Evolutionary conservation across 2,113 vertebrate species (phyloP).

Genomic region (Gallinago jamesoni): DNA sequence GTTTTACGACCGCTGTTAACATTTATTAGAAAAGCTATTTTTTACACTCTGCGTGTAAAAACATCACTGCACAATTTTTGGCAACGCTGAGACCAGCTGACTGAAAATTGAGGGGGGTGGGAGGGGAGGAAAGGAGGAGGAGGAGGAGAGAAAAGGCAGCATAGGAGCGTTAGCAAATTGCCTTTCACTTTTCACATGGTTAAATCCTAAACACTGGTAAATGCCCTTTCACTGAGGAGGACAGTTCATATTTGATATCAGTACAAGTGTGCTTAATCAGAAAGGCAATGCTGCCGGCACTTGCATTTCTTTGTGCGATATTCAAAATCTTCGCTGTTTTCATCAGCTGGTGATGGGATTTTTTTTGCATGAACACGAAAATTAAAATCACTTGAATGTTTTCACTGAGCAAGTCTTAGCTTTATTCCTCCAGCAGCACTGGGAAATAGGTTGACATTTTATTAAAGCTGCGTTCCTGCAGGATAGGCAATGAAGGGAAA

Average conservation of each 20-base stretch:
- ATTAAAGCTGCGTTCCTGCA: neutral
- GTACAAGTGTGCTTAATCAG: neutral
- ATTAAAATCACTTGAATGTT: neutral
- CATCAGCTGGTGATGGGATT: neutral
- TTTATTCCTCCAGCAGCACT: neutral
- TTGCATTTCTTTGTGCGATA: neutral
- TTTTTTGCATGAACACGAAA: neutral
- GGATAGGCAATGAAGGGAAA: neutral
- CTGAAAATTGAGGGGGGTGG: neutral
- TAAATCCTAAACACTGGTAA: constrained; percentile 2
- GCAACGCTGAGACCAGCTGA: neutral
- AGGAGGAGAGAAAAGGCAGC: neutral
- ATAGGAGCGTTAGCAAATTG: neutral
- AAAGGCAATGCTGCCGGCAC: neutral
- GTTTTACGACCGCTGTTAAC: neutral
- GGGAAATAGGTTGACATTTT: neutral
- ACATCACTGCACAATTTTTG: neutral
- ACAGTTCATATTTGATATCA: neutral
- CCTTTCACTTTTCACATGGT: neutral
- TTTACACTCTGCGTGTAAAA: neutral
- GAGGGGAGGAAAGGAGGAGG: neutral
- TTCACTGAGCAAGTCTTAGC: neutral
- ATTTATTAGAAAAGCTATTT: neutral
- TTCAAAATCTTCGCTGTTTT: neutral
- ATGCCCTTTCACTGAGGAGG: neutral